Base-by-base conservation (phyloP, 2,888 invertebrate species). In the Girardia tigrina region DNA sequence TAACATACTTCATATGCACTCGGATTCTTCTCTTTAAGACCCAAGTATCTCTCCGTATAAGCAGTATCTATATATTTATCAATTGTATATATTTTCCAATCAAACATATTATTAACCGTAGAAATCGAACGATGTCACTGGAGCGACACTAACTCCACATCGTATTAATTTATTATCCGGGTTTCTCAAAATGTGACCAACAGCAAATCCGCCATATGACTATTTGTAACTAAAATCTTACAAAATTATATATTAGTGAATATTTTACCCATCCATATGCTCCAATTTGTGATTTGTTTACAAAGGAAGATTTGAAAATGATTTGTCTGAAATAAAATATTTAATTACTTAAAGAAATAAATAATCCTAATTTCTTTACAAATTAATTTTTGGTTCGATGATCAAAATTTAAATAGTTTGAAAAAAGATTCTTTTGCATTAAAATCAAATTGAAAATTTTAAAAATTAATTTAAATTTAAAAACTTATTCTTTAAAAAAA, bases 191-290 rank as follows among this genome's bases (percentile, higher is more conserved):
- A 71, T 28, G 69, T 77, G 77, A 8, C 75, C 29, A 2, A 77
- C 72, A 26, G 77, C 56, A 74, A 75, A 77, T 6, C 77, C 77
- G n/a, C 77, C 77, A 42, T 77, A 77, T 8, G 73, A 73, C 73
- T 73, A 36, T 16, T 16, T n/a, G n/a, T 12, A 36, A 36, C 8
- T 36, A 36, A 36, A 16, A 16, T 36, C 12, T 12, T 36, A 36
- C 36, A 36, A 36, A 36, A 36, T 36, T 36, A 36, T 36, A 12
- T 16, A 12, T 36, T 36, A 16, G 16, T 16, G 16, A 8, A 36
- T 36, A 12, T 36, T 16, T 36, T 36, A 36, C 36, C 36, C 36
- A 36, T 36, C 36, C 36, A 16, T 36, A 36, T 16, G 36, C 36
- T 16, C 36, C 36, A 36, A 36, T 36, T 36, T 36, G 36, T 12